Evolutionary conservation across 2,113 vertebrate species (phyloP).

Genomic region (Rhodinocichla rosea): DNA sequence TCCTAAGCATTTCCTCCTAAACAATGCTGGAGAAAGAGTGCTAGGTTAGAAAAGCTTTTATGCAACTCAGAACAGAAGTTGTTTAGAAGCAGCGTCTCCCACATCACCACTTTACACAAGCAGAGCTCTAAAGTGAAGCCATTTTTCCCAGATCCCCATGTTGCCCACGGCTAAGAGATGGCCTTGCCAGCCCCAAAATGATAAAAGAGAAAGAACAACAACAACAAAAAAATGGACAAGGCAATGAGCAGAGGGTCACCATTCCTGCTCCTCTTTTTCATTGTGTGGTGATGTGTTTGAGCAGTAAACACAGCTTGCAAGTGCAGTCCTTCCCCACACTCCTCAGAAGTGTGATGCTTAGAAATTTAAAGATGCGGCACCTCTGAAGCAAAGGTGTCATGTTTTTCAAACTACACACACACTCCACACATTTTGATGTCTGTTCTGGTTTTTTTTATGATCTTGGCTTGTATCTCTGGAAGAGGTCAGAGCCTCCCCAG

Average conservation of each 20-base stretch:
- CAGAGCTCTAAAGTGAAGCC: not conserved
- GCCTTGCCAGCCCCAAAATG: not conserved
- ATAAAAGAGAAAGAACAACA: not conserved
- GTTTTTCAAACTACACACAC: not conserved
- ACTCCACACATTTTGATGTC: not conserved
- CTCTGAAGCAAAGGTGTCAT: not conserved
- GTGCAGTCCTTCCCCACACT: not conserved
- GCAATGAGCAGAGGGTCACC: not conserved
- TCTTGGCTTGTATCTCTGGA: not conserved
- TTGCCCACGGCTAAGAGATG: not conserved
- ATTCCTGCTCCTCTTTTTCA: not conserved
- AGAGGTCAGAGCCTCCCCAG: conserved; percentile 17
- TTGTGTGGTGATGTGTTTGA: not conserved
- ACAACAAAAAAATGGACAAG: not conserved
- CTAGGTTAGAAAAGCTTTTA: not conserved
- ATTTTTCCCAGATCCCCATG: accelerated
- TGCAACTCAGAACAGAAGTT: not conserved
- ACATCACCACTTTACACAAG: not conserved
- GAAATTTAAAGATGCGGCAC: not conserved
- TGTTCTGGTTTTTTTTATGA: not conserved
- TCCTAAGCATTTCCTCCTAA: not conserved
- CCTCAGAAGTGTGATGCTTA: not conserved
- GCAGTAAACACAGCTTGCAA: not conserved
- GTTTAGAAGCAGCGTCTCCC: not conserved
- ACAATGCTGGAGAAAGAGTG: not conserved